Conservation (phyloP, 2,888 invertebrate genomes). For the Lysandra bellargus region DNA sequence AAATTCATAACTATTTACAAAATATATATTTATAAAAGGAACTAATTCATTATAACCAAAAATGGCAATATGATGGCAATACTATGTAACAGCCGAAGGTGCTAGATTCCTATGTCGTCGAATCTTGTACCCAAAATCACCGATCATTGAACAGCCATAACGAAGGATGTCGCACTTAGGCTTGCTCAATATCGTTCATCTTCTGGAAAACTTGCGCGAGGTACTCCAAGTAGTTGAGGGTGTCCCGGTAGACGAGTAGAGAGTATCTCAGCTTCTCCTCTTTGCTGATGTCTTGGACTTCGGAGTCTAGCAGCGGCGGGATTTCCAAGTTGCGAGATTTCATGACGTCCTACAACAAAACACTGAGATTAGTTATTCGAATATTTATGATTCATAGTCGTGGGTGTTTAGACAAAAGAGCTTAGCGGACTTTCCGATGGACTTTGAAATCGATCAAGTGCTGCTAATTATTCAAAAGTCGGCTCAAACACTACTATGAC, state of each 20-base stretch:
- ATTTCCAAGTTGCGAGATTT: slow-evolving; percentile 58
- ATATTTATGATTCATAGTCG: slow-evolving; percentile 4
- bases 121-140: slow-evolving; percentile 1
- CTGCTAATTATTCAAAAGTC: neutral
- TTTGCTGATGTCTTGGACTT: slow-evolving; percentile 55
- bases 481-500: neutral
- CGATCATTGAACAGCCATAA: slow-evolving; percentile 23
- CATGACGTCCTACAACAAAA: slow-evolving; percentile 61
- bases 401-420: neutral
- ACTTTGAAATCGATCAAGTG: neutral
- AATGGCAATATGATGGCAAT: slow-evolving; percentile 80
- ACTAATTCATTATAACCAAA: slow-evolving; percentile 76
- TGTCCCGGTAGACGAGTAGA: slow-evolving; percentile 64
- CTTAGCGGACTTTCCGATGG: neutral
- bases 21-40: slow-evolving; percentile 70
- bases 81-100: slow-evolving; percentile 67
- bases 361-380: slow-evolving; percentile 30
- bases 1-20: slow-evolving; percentile 77
- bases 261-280: slow-evolving; percentile 51
- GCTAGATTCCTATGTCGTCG: slow-evolving; percentile 49
- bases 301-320: slow-evolving; percentile 54
- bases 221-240: slow-evolving; percentile 67
- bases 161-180: neutral
- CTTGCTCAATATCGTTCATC: slow-evolving; percentile 49
- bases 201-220: slow-evolving; percentile 62